Evolutionary conservation across 2,888 invertebrate species (phyloP), one percentile per base, ranked within the genome.

Genomic region (Xestia rhomboidea): DNA sequence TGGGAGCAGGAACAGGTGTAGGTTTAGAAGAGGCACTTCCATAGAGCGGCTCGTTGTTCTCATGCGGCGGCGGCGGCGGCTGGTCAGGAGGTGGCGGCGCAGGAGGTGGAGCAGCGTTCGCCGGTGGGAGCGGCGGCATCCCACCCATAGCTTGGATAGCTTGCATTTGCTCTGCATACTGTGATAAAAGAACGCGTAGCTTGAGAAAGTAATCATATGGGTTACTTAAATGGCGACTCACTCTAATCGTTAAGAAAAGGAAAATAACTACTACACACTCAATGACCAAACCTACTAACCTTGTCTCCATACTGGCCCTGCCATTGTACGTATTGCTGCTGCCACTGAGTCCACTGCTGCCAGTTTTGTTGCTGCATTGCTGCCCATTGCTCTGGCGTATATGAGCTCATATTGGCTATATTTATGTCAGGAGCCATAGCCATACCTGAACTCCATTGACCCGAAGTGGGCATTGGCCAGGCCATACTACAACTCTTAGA

Each of bases 331-430:
- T 98, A 98, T 89, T 98, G 98, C 86, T 98, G 98, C 89, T 98
- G 98, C 98, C 98, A 98, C 87, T 98, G 98, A 18, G 97, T 97
- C 97, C 98, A 98, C 87, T 98, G 98, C 84, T 97, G 97, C 97
- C 98, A 98, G 90, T 97, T 98, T 92, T 98, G 98, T 87, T 98
- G 98, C 90, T 98, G 98, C 93, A 97, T 96, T 86, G 97, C 95
- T 64, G 97, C 96, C 98, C 98, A 98, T 93, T 98, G 98, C 87
- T 98, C 98, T 64, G 97, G 93, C 11, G 97, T 97, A 85, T 97
- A 98, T 34, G 96, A 89, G 30, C 92, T 92, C 92, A 95, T 92
- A 81, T 89, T 94, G 44, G 92, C 92, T 92, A 95, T 92, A 80
- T 89, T 94, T 91, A 94, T 91, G 79, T 95, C 94, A 67, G 93